These are phyloP conservation scores for Globodera rostochiensis DNA, from an alignment of 1,140 invertebrate genomes.

Conservation along the genomic window DNA sequence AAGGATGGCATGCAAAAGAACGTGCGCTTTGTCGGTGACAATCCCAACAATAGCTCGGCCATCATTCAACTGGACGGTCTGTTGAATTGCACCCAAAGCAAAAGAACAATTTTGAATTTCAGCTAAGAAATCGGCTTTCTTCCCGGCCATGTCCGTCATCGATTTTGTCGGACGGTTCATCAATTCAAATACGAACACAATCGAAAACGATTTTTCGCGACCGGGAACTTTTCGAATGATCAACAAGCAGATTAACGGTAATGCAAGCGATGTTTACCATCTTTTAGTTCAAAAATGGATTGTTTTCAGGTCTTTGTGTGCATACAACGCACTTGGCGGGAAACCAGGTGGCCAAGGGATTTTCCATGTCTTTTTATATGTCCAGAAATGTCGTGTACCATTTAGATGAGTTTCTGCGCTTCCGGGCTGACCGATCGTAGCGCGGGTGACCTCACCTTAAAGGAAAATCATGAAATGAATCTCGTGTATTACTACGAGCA, in stretches of 20 bases:
- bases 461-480: constrained; percentile 6
- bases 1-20: not conserved
- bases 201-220: not conserved
- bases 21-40: not conserved
- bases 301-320: constrained; percentile 8
- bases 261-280: not conserved
- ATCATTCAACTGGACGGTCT: constrained; percentile 2
- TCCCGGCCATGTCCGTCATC: not conserved
- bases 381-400: no score
- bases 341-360: not conserved
- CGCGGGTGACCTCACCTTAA: constrained; percentile 20
- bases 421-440: constrained; percentile 6
- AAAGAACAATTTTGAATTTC: not conserved
- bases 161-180: not conserved
- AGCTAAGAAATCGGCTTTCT: not conserved
- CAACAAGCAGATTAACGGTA: not conserved
- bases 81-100: not conserved
- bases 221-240: not conserved
- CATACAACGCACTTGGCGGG: constrained; percentile 8
- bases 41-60: not conserved
- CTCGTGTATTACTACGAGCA: constrained; percentile 24
- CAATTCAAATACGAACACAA: not conserved
- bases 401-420: not conserved
- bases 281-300: constrained; percentile 14
- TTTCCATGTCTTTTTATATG: not conserved